These are phyloP conservation scores for Drosophila sordidula DNA, from an alignment of 2,888 invertebrate species.

Conservation along the genomic window DNA sequence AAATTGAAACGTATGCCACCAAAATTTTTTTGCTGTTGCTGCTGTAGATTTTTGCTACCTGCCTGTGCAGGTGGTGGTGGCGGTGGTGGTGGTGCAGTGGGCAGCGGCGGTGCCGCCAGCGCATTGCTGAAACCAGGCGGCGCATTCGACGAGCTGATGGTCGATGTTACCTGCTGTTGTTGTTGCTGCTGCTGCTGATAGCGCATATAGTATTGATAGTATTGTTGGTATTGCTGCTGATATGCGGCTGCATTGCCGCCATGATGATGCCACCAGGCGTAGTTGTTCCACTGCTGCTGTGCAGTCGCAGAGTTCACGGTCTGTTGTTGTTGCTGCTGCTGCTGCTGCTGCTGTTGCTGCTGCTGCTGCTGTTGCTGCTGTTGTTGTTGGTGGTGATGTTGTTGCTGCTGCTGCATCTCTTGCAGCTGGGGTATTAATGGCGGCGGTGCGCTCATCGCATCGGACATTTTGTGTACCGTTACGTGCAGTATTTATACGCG, in stretches of 20 bases:
- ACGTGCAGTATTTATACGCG: slow-evolving; percentile 6
- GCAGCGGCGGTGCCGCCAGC: slow-evolving; percentile 86
- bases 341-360: slow-evolving; percentile 76
- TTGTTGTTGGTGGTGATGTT: slow-evolving; percentile 68
- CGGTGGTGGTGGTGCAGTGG: slow-evolving; percentile 86
- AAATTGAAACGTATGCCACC: slow-evolving; percentile 87
- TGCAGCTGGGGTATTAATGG: slow-evolving; percentile 82
- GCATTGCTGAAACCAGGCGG: slow-evolving; percentile 86
- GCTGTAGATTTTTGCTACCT: slow-evolving; percentile 46
- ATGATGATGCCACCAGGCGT: slow-evolving; percentile 71
- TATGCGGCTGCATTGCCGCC: slow-evolving; percentile 66
- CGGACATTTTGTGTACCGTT: slow-evolving; percentile 67
- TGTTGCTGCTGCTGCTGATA: slow-evolving; percentile 67
- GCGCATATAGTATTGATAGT: slow-evolving; percentile 83
- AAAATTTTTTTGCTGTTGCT: slow-evolving; percentile 82
- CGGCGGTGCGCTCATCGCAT: slow-evolving; percentile 78
- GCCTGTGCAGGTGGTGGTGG: slow-evolving; percentile 81
- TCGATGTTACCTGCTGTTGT: slow-evolving; percentile 69
- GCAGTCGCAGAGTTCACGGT: slow-evolving; percentile 53
- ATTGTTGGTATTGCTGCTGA: slow-evolving; percentile 82
- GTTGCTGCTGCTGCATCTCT: slow-evolving; percentile 82
- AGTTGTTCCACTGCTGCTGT: slow-evolving; percentile 71
- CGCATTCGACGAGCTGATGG: slow-evolving; percentile 83
- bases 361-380: slow-evolving; percentile 72
- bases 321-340: slow-evolving; percentile 73